phyloP scores from a whole-genome alignment of 1,140 invertebrate species.

The Scaptomyza pallida region DNA sequence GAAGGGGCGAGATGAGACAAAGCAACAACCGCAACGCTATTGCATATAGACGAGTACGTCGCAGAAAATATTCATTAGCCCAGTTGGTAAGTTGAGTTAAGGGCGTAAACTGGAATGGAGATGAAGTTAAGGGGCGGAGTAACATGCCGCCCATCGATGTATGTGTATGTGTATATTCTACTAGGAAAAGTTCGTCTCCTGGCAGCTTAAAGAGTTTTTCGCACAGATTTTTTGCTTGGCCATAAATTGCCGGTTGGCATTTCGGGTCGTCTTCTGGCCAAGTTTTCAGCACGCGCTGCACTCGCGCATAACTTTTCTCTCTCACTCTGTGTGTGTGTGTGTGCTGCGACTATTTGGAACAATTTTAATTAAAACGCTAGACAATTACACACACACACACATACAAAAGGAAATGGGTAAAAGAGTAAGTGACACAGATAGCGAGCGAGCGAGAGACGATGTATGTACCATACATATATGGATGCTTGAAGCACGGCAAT shows the following conservation, averaged over 20 bases:
- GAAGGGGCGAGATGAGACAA: constrained; percentile 39
- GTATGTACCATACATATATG: neutral
- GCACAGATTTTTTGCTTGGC: constrained; percentile 69
- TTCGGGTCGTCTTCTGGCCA: constrained; percentile 46
- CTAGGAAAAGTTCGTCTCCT: constrained; percentile 54
- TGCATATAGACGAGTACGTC: constrained; percentile 38
- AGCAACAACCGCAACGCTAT: constrained; percentile 67
- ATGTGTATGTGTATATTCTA: neutral
- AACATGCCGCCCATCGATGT: constrained; percentile 50
- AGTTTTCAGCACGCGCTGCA: constrained; percentile 62
- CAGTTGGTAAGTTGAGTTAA: constrained; percentile 9
- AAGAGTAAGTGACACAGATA: constrained; percentile 21
- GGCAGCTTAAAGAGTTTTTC: constrained; percentile 67
- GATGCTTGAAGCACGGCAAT: constrained; percentile 38
- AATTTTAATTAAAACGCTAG: constrained; percentile 81
- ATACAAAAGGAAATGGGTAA: constrained; percentile 35
- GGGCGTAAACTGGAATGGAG: neutral
- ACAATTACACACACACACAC: constrained; percentile 77
- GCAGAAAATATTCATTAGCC: constrained; percentile 78
- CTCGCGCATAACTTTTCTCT: constrained; percentile 43
- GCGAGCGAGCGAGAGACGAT: constrained; percentile 7
- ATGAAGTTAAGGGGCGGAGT: constrained; percentile 5
- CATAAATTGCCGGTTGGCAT: constrained; percentile 68
- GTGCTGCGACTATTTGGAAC: constrained; percentile 68
- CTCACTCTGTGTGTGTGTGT: constrained; percentile 12